Evolutionary conservation across 2,113 vertebrate species (phyloP), one percentile per base, ranked within the genome.

Genomic region (Oenanthe oenanthe): DNA sequence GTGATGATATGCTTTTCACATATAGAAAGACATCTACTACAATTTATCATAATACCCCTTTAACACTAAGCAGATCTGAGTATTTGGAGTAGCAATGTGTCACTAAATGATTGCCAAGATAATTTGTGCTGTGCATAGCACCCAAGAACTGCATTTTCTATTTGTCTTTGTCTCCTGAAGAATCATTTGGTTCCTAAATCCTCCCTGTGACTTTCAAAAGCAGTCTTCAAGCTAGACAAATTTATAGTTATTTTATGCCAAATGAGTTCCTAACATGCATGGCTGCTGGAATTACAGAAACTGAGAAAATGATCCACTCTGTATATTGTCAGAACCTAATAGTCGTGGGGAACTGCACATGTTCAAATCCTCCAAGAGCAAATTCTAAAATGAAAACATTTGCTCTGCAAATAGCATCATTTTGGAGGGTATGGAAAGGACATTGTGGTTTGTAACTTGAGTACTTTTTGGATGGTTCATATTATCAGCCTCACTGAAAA

Each of bases 361-460:
- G 12, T 60, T 79, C 43, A 92, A 94, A 88, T 77, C 68, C 86
- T 91, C 75, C 60, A 85, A 73, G 47, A 88, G 42, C 13, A 15
- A 89, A 84, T 65, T 76, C 42, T 79, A 32, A 84, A 95, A 79
- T 57, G 53, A 90, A 95, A 94, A 77, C 29, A 82, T 95, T 95
- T 95, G 13, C 42, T 89, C 85, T 79, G 66, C 81, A 94, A 94
- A 96, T 96, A 96, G 18, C 20, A 80, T 67, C 4, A 0, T 91
- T 94, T 71, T 91, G 34, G 63, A 88, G 76, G 78, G n/a, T 80
- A 92, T 29, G 32, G 45, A 86, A 89, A 95, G 83, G 85, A 79
- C 75, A 84, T 85, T 56, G 42, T 56, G 20, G 51, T 43, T 87
- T 92, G 47, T 51, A 87, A 87, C 17, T 66, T 0, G 0, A 42